Percentiles rank a stretch among this genome's conserved stretches.
Conservation (phyloP, 2,797 vertebrate species). For the Acanthurus lineatus region DNA sequence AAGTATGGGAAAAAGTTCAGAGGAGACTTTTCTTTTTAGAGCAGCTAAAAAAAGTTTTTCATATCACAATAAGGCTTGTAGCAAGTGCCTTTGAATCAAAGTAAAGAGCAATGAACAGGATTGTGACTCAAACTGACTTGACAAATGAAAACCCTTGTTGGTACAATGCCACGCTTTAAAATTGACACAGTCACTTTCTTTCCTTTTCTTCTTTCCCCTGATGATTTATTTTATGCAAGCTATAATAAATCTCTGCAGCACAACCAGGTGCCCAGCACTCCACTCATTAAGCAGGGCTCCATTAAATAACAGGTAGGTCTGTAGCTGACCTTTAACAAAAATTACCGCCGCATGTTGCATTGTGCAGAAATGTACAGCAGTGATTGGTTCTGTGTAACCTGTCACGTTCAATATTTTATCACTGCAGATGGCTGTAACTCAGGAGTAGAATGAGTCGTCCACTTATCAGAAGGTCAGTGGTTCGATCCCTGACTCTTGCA, state of each 20-base stretch:
- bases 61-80: not conserved
- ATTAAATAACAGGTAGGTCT: constrained; percentile 35
- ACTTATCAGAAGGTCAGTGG: no score
- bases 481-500: no score
- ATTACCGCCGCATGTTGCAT: constrained; percentile 11
- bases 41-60: not conserved
- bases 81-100: constrained; percentile 27
- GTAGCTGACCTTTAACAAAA: constrained; percentile 38
- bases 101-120: constrained; percentile 6
- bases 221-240: constrained; percentile 34
- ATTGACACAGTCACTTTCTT: not conserved
- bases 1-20: no score
- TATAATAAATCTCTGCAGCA: constrained; percentile 24
- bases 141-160: constrained; percentile 11
- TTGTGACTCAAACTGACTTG: not conserved
- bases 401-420: constrained; percentile 9
- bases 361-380: constrained; percentile 1
- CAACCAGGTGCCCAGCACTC: constrained; percentile 26
- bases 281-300: constrained; percentile 23
- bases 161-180: constrained; percentile 23
- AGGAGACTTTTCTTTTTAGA: not conserved
- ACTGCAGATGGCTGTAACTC: not conserved
- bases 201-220: constrained; percentile 2
- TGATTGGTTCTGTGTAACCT: not conserved
- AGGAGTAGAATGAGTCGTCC: no score